Conservation (phyloP, 2,113 vertebrate species). For the Spea bombifrons region DNA sequence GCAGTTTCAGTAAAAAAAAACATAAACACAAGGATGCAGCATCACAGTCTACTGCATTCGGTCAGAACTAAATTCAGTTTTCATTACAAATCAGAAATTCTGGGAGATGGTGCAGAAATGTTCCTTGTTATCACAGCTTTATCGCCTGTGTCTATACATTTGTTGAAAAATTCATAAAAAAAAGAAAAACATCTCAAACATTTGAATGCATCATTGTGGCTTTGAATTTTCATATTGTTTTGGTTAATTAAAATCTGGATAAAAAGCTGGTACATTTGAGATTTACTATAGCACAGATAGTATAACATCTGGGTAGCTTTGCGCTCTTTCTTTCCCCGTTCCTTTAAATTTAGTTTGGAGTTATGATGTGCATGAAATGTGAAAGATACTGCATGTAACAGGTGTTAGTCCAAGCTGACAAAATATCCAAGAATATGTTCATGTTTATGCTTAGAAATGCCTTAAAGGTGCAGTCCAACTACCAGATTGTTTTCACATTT, state of each 20-base stretch:
- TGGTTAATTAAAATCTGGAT: conserved; percentile 67
- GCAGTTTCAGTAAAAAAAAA: too few relatives aligned
- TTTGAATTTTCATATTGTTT: conserved; percentile 75
- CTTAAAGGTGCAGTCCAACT: conserved; percentile 29
- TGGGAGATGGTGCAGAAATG: conserved; percentile 72
- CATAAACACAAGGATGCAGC: too few relatives aligned
- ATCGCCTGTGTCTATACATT: conserved; percentile 73
- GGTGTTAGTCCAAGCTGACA: conserved; percentile 70
- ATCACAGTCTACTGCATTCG: too few relatives aligned
- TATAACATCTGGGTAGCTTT: conserved; percentile 84
- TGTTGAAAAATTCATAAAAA: conserved; percentile 70
- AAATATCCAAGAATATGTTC: conserved; percentile 61
- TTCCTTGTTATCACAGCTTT: conserved; percentile 74
- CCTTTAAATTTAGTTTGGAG: conserved; percentile 79
- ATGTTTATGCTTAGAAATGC: conserved; percentile 51
- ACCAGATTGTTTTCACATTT: conserved; percentile 13
- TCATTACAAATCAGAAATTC: conserved; percentile 67
- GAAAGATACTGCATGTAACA: conserved; percentile 67
- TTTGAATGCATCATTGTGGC: conserved; percentile 67
- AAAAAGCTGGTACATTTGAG: conserved; percentile 70
- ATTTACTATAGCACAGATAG: conserved; percentile 77
- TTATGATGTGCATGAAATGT: conserved; percentile 83
- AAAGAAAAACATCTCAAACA: conserved; percentile 60
- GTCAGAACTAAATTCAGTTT: conserved; percentile 53
- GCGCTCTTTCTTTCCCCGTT: conserved; percentile 76